A percentile compares a stretch with the other conserved stretches of the same genome.
These are phyloP conservation scores for Meiosimyza decipiens DNA, from an alignment of 2,888 invertebrate species.

Conservation along the genomic window DNA sequence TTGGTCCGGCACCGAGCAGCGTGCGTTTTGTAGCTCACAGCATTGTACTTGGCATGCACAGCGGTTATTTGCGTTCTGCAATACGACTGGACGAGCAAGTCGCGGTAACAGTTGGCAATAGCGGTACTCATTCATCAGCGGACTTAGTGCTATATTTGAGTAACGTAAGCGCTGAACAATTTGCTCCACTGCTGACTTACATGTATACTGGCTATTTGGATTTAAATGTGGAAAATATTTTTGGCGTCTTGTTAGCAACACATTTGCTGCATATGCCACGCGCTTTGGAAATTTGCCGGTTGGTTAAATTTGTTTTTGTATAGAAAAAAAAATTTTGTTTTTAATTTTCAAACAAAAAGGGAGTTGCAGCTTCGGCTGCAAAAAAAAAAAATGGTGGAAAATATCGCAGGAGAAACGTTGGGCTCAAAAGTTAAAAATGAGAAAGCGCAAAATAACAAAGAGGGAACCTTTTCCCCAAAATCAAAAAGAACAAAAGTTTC, in stretches of 20 bases:
- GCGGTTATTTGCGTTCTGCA: conserved; percentile 78
- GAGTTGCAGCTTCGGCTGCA: background rate
- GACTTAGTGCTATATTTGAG: conserved; percentile 67
- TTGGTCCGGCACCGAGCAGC: conserved; percentile 71
- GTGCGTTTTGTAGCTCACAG: conserved; percentile 78
- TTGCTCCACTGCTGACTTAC: conserved; percentile 76
- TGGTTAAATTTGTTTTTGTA: conserved; percentile 36
- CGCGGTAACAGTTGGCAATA: conserved; percentile 22
- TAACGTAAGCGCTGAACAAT: conserved; percentile 72
- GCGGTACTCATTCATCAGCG: conserved; percentile 30
- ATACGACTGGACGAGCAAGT: conserved; percentile 65
- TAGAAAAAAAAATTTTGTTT: background rate
- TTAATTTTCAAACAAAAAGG: background rate
- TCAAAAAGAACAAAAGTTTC: no score
- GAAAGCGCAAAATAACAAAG: no score
- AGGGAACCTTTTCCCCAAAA: no score
- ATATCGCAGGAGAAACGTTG: no score
- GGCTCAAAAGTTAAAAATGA: no score
- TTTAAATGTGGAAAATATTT: conserved; percentile 76
- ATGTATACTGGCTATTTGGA: conserved; percentile 82
- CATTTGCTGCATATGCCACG: conserved; percentile 80
- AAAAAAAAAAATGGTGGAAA: background rate
- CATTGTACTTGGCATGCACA: conserved; percentile 74
- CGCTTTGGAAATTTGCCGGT: conserved; percentile 75
- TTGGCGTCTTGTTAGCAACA: conserved; percentile 77